phyloP scores from a whole-genome alignment of 2,797 vertebrate genomes.

The Tapera naevia region DNA sequence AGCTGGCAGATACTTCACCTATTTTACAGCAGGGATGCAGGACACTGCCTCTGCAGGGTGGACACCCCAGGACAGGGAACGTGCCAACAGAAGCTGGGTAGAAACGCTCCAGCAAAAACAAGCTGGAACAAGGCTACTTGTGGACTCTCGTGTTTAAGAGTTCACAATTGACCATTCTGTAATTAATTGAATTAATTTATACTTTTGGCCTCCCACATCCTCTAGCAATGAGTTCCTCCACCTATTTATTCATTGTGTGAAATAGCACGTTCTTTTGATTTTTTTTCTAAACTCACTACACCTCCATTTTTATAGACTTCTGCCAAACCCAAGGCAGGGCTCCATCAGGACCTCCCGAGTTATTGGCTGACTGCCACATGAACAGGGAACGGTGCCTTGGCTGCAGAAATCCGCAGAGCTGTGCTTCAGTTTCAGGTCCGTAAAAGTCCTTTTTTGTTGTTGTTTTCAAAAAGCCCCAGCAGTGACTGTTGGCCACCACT shows the following conservation, averaged over 20 bases:
- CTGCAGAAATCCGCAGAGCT: neutral
- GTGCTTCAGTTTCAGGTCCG: neutral
- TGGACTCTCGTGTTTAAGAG: neutral
- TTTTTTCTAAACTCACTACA: conserved; percentile 25
- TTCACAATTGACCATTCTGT: neutral
- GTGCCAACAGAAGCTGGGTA: neutral
- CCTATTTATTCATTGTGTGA: conserved; percentile 7
- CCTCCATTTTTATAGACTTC: conserved; percentile 45
- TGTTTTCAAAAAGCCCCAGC: neutral
- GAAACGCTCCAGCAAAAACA: neutral
- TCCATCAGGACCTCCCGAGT: conserved; percentile 57
- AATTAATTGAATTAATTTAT: conserved; percentile 31
- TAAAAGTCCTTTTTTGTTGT: neutral
- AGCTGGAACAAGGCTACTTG: neutral
- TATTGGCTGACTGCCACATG: conserved; percentile 26
- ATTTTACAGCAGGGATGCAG: neutral
- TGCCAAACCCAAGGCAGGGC: conserved; percentile 21
- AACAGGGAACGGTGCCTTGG: conserved; percentile 15
- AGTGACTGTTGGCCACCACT: neutral
- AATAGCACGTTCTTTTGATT: conserved; percentile 28
- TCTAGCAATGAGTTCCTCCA: neutral
- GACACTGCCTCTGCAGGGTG: neutral
- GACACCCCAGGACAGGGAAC: neutral
- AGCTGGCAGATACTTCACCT: neutral
- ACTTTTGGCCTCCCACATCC: conserved; percentile 19